phyloP scores from a whole-genome alignment of 2,113 vertebrate genomes.

The Craseonycteris thonglongyai region DNA sequence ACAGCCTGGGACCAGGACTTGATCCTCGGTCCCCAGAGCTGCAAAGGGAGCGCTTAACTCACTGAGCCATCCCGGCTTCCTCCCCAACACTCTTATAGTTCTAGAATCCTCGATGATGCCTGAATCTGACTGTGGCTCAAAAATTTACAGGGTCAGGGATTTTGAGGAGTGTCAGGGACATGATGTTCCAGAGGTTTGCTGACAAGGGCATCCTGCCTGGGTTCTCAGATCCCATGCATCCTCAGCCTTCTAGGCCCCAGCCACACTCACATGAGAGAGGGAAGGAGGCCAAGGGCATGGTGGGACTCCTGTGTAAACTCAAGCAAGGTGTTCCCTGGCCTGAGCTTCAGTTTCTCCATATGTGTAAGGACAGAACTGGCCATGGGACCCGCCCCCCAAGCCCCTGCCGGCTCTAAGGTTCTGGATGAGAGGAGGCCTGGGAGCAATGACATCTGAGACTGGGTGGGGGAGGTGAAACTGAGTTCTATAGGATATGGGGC shows the following conservation, averaged over 20 bases:
- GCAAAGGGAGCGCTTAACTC: no score
- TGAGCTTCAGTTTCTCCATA: neutral
- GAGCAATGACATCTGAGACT: neutral
- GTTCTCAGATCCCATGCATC: neutral
- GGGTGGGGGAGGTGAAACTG: neutral
- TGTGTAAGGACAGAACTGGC: neutral
- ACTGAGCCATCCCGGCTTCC: no score
- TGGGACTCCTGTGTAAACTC: neutral
- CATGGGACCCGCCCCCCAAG: neutral
- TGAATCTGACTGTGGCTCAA: neutral
- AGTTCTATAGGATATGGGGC: neutral
- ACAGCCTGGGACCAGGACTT: no score
- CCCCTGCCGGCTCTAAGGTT: neutral
- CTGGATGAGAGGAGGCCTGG: neutral
- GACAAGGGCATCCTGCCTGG: neutral
- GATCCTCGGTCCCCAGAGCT: no score
- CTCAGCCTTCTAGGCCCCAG: neutral
- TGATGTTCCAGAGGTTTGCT: neutral
- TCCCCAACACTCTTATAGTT: neutral
- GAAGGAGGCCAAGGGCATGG: neutral
- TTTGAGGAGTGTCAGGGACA: neutral
- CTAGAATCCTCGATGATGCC: neutral
- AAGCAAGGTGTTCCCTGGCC: neutral
- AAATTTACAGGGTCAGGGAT: neutral
- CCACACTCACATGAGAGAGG: neutral